These are phyloP conservation scores for Perithous albicinctus DNA, from an alignment of 2,888 invertebrate species.

Conservation along the genomic window DNA sequence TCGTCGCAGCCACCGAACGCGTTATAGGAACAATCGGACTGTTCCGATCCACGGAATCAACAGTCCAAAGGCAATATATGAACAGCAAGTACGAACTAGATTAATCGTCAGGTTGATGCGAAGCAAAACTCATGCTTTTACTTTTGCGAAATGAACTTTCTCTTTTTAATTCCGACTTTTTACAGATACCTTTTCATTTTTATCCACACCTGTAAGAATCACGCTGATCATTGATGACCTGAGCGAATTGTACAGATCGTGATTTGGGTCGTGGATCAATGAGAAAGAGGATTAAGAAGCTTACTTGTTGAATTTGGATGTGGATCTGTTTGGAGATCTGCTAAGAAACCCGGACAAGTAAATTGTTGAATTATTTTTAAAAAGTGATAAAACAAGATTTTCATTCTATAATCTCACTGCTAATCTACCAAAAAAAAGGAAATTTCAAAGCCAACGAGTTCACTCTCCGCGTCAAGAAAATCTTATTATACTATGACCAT, in stretches of 20 bases:
- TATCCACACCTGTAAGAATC: background rate
- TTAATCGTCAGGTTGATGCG: conserved; percentile 54
- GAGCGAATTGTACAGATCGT: background rate
- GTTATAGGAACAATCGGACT: conserved; percentile 3
- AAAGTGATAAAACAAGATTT: no score
- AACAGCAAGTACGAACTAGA: conserved; percentile 28
- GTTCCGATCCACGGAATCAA: conserved; percentile 4
- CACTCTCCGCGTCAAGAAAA: background rate
- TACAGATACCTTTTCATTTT: conserved; percentile 34
- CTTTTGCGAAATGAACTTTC: conserved; percentile 63
- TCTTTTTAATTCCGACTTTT: conserved; percentile 66
- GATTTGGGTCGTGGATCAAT: conserved; percentile 33
- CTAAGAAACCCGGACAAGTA: no score
- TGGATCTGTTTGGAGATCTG: no score
- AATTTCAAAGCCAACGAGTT: background rate
- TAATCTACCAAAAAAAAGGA: background rate
- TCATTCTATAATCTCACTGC: background rate
- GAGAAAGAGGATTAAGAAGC: conserved; percentile 6
- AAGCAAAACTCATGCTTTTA: conserved; percentile 30
- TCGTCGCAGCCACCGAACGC: background rate
- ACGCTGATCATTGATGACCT: conserved; percentile 4
- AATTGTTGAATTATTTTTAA: no score
- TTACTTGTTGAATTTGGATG: no score
- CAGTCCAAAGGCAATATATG: background rate
- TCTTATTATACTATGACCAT: background rate